A percentile compares a stretch with the other conserved stretches of the same genome.
These are phyloP conservation scores for Tyrannus savana DNA, from an alignment of 2,113 vertebrate genomes.

Conservation along the genomic window DNA sequence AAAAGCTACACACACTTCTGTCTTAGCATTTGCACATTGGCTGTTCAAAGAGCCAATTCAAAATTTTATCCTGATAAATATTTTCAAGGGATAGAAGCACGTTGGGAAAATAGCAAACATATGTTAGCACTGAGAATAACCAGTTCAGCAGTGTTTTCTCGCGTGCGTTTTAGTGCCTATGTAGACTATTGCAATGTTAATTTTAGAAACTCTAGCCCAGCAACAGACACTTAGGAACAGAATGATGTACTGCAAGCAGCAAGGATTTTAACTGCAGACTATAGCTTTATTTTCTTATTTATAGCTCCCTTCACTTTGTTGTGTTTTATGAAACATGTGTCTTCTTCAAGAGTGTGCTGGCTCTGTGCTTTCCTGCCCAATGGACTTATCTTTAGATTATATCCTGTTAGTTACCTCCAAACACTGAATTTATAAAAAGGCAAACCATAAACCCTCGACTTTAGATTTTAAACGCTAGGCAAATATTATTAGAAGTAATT, in stretches of 20 bases:
- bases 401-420: background rate
- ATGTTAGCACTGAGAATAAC: slow-evolving; percentile 19
- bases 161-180: background rate
- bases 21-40: background rate
- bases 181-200: slow-evolving; percentile 47
- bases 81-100: background rate
- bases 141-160: slow-evolving; percentile 21
- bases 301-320: slow-evolving; percentile 11
- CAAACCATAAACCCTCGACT: background rate
- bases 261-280: slow-evolving; percentile 32
- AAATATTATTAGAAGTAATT: background rate
- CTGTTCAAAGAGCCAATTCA: slow-evolving; percentile 25
- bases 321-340: background rate
- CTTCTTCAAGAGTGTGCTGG: background rate
- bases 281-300: slow-evolving; percentile 59
- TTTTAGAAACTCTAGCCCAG: slow-evolving; percentile 60
- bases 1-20: background rate
- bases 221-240: slow-evolving; percentile 53
- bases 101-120: background rate
- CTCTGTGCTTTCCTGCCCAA: background rate
- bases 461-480: background rate
- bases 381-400: background rate
- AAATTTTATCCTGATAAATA: slow-evolving; percentile 37
- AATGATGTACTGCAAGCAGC: slow-evolving; percentile 45
- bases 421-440: background rate